Conservation (phyloP, 2,888 invertebrate species). For the Mythimna impura region DNA sequence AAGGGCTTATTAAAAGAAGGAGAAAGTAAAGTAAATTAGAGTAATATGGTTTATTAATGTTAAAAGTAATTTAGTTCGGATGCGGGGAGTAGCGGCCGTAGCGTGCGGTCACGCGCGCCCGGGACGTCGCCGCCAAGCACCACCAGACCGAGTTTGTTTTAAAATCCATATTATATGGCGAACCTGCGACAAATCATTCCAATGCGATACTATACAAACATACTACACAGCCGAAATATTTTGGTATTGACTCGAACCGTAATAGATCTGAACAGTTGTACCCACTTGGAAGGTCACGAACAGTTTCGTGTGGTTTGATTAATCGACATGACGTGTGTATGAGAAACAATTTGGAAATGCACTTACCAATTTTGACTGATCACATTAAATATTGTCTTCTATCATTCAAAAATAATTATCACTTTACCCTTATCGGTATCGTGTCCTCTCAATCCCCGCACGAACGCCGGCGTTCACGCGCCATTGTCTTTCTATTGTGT, state of each 20-base stretch:
- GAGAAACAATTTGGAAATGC: neutral
- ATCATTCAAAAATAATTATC: neutral
- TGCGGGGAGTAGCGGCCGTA: slow-evolving; percentile 75
- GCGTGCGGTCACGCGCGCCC: slow-evolving; percentile 81
- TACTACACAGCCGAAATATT: neutral
- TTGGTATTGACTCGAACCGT: neutral
- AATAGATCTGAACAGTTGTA: neutral
- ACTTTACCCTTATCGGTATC: neutral
- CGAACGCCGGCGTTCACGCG: too few relatives aligned
- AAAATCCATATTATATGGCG: slow-evolving; percentile 53
- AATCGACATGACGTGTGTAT: neutral
- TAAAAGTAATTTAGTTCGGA: slow-evolving; percentile 86
- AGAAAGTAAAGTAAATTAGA: slow-evolving; percentile 89
- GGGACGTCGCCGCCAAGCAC: slow-evolving; percentile 74
- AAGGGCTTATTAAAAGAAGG: slow-evolving; percentile 88
- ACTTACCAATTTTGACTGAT: neutral
- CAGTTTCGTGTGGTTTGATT: neutral
- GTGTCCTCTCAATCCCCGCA: too few relatives aligned
- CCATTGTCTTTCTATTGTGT: too few relatives aligned
- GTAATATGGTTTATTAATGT: slow-evolving; percentile 89
- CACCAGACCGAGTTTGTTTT: slow-evolving; percentile 58
- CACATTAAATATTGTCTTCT: neutral
- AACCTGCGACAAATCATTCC: slow-evolving; percentile 54
- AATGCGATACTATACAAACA: slow-evolving; percentile 31
- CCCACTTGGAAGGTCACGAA: neutral